phyloP scores from a whole-genome alignment of 2,797 vertebrate species.

The Emydoidea blandingii region DNA sequence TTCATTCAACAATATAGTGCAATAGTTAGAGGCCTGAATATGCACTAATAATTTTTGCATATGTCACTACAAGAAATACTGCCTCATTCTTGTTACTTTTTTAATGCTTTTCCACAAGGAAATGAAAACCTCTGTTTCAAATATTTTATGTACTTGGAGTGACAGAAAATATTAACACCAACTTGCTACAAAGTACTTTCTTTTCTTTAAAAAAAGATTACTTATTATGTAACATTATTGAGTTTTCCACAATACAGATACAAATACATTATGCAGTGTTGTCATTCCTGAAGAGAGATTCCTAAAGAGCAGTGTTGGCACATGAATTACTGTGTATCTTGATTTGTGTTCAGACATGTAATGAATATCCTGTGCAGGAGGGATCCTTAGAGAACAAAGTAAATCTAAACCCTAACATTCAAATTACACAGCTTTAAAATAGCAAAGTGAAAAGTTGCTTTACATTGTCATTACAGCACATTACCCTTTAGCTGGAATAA shows the following conservation, averaged over 20 bases:
- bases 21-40: constrained; percentile 28
- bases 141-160: constrained; percentile 14
- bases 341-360: constrained; percentile 20
- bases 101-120: constrained; percentile 66
- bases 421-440: not conserved
- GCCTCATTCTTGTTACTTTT: not conserved
- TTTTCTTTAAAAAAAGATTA: constrained; percentile 25
- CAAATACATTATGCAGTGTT: constrained; percentile 1
- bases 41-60: constrained; percentile 51
- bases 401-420: not conserved
- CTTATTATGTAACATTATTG: constrained; percentile 32
- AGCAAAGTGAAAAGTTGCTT: not conserved
- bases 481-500: not conserved
- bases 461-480: not conserved
- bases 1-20: not conserved
- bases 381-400: not conserved
- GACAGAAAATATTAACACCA: not conserved
- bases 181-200: constrained; percentile 37
- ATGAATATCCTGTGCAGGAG: not conserved
- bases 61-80: constrained; percentile 47
- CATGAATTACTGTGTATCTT: not conserved
- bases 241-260: constrained; percentile 35
- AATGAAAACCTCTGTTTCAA: constrained; percentile 59
- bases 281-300: not conserved
- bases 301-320: not conserved